Conservation (phyloP, 2,888 invertebrate genomes). For the Archaeoteleia sp. region DNA sequence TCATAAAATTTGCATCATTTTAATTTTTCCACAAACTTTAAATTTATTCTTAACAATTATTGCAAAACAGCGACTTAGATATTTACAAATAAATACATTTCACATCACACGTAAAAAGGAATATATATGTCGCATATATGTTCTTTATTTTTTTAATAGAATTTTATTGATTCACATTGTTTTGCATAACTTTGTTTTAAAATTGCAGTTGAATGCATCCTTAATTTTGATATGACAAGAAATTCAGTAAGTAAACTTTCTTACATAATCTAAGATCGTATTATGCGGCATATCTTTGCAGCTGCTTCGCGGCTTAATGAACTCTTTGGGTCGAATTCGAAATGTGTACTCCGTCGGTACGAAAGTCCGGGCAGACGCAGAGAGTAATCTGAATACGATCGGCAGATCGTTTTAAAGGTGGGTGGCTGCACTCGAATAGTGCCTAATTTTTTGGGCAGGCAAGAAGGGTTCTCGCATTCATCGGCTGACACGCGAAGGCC, state of each 20-base stretch:
- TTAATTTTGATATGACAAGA: slow-evolving; percentile 9
- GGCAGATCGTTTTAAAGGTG: slow-evolving; percentile 57
- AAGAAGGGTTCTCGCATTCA: slow-evolving; percentile 54
- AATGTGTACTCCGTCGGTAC: slow-evolving; percentile 32
- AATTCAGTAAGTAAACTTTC: slow-evolving; percentile 46
- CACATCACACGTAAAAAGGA: too few relatives aligned
- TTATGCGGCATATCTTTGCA: slow-evolving; percentile 49
- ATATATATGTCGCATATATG: too few relatives aligned
- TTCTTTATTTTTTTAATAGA: too few relatives aligned
- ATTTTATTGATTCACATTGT: slow-evolving; percentile 3
- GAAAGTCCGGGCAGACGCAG: slow-evolving; percentile 50
- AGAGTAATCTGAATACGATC: slow-evolving; percentile 67
- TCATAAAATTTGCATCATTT: not conserved
- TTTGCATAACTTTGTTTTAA: not conserved
- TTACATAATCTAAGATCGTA: slow-evolving; percentile 43
- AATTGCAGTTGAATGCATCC: slow-evolving; percentile 1
- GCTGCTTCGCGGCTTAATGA: slow-evolving; percentile 57
- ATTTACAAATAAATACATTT: too few relatives aligned
- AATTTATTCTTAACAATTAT: too few relatives aligned
- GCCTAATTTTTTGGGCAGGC: slow-evolving; percentile 61
- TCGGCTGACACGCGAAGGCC: slow-evolving; percentile 15
- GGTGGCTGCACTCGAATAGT: slow-evolving; percentile 68
- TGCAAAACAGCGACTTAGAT: too few relatives aligned
- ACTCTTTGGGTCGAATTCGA: slow-evolving; percentile 47
- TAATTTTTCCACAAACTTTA: not conserved